These are phyloP conservation scores for Coelopa frigida DNA, from an alignment of 1,140 invertebrate genomes.

Conservation along the genomic window DNA sequence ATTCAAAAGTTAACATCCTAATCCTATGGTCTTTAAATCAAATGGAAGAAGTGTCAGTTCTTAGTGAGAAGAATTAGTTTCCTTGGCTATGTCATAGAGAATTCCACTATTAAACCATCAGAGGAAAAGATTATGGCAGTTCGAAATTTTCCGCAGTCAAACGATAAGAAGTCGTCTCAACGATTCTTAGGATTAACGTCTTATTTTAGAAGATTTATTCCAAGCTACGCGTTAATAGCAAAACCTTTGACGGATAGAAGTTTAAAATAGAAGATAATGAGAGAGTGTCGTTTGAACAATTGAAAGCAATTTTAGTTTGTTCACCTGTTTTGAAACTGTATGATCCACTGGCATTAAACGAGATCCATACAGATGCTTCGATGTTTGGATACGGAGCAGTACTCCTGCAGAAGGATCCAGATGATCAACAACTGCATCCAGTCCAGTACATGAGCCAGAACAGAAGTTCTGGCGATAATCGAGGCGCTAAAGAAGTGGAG, in stretches of 20 bases:
- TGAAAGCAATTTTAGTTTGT: slow-evolving; percentile 11
- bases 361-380: slow-evolving; percentile 16
- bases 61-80: too few relatives aligned
- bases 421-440: slow-evolving; percentile 12
- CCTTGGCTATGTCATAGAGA: too few relatives aligned
- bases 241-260: slow-evolving; percentile 19
- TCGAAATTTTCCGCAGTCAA: slow-evolving; percentile 25
- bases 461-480: slow-evolving; percentile 27
- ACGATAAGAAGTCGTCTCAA: slow-evolving; percentile 23
- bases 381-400: slow-evolving; percentile 18
- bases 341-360: slow-evolving; percentile 20
- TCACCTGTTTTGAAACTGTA: slow-evolving; percentile 22
- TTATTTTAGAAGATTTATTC: slow-evolving; percentile 35
- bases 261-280: neutral
- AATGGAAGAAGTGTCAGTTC: too few relatives aligned
- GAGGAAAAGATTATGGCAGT: slow-evolving; percentile 29
- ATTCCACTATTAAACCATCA: too few relatives aligned
- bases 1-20: too few relatives aligned
- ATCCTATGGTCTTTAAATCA: too few relatives aligned
- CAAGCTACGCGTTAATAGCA: slow-evolving; percentile 22
- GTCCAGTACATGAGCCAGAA: slow-evolving; percentile 27
- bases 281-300: too few relatives aligned
- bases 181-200: slow-evolving; percentile 29
- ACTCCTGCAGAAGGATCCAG: slow-evolving; percentile 18
- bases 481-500: slow-evolving; percentile 22